phyloP scores from a whole-genome alignment of 2,113 vertebrate species.

The Anthoscopus minutus region DNA sequence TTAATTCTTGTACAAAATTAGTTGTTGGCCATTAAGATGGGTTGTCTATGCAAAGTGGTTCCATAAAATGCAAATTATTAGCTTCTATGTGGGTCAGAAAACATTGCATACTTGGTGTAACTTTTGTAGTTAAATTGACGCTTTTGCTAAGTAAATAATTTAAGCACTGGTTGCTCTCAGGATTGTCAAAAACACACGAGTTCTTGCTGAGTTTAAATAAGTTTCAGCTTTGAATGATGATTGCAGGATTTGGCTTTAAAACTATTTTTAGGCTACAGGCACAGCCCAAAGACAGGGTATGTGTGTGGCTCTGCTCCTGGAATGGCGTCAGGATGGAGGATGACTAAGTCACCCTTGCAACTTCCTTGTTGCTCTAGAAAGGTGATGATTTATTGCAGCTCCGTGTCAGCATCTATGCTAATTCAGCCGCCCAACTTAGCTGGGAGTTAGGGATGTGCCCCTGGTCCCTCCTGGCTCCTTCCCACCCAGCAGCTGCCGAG shows the following conservation, averaged over 20 bases:
- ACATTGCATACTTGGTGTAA: neutral
- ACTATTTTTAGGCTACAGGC: neutral
- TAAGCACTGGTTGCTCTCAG: neutral
- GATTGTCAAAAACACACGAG: neutral
- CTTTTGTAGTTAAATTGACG: neutral
- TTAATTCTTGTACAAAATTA: neutral
- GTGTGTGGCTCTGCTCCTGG: neutral
- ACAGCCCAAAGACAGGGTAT: neutral
- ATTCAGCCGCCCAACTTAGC: neutral
- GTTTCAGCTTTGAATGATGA: neutral
- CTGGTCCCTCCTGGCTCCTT: neutral
- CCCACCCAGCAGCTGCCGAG: neutral
- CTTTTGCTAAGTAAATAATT: conserved; percentile 40
- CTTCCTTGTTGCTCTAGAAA: neutral
- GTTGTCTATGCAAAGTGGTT: neutral
- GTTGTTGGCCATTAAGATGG: neutral
- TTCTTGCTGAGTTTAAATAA: conserved; percentile 27
- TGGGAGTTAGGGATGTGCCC: neutral
- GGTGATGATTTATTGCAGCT: neutral
- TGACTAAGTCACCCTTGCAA: conserved; percentile 26
- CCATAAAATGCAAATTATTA: conserved; percentile 33
- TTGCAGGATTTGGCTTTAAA: conserved; percentile 18
- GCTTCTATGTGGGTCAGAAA: conserved; percentile 47
- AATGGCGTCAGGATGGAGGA: neutral
- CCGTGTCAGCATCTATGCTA: conserved; percentile 23